These are phyloP conservation scores for Drosophila jambulina DNA, from an alignment of 1,140 invertebrate genomes.

Conservation along the genomic window DNA sequence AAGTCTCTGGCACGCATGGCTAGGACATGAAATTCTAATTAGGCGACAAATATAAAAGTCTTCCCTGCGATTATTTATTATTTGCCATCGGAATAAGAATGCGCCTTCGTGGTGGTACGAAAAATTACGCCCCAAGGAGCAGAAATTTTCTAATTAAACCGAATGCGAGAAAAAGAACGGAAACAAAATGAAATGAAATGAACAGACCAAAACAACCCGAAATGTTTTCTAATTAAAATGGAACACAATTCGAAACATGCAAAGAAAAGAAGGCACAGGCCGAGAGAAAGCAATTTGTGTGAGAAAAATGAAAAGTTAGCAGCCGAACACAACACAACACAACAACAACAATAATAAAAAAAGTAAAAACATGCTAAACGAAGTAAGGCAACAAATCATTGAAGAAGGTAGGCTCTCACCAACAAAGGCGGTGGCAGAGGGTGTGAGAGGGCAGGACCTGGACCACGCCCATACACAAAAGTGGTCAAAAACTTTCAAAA, in stretches of 20 bases:
- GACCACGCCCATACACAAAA: constrained; percentile 29
- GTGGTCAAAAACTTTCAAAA: constrained; percentile 77
- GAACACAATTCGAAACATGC: constrained; percentile 54
- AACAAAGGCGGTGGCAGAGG: constrained; percentile 1
- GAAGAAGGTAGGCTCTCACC: constrained; percentile 46
- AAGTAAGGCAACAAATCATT: constrained; percentile 63
- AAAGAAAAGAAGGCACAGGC: constrained; percentile 35
- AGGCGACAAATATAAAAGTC: constrained; percentile 68
- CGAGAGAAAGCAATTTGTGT: constrained; percentile 47
- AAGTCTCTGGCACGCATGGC: constrained; percentile 53
- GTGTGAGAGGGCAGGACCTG: neutral
- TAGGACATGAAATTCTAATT: constrained; percentile 73
- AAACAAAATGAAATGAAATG: constrained; percentile 35
- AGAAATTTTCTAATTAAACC: constrained; percentile 56
- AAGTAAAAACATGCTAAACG: constrained; percentile 49
- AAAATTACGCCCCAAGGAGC: constrained; percentile 54
- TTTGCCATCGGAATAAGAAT: constrained; percentile 52
- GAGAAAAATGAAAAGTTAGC: constrained; percentile 54
- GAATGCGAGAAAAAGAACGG: constrained; percentile 32
- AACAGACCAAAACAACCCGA: constrained; percentile 43
- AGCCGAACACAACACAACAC: constrained; percentile 20
- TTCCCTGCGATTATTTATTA: constrained; percentile 68
- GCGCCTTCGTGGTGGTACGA: constrained; percentile 5
- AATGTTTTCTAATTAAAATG: constrained; percentile 74
- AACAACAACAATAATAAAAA: constrained; percentile 7